Conservation (phyloP, 2,888 invertebrate species). For the Aporophyla nigra region DNA sequence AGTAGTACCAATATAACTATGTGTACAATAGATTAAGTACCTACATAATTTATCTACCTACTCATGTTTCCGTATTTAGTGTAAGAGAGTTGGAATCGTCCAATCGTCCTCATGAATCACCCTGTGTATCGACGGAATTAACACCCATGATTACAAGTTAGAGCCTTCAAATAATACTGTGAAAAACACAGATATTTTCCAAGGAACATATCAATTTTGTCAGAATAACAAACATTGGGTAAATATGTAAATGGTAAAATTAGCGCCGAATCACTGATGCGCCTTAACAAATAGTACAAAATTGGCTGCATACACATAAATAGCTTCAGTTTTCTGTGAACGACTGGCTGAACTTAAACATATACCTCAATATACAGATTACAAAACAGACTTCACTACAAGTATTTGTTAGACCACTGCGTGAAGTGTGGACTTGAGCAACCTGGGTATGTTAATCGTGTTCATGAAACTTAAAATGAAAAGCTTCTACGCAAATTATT, state of each 20-base stretch:
- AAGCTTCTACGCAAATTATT: neutral
- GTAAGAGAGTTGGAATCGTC: constrained; percentile 2
- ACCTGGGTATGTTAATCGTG: neutral
- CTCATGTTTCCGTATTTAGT: neutral
- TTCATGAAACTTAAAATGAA: neutral
- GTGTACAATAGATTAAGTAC: constrained; percentile 10
- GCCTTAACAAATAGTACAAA: constrained; percentile 42
- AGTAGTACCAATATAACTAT: constrained; percentile 6
- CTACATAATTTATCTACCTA: neutral
- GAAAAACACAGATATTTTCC: constrained; percentile 21
- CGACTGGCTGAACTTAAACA: constrained; percentile 65
- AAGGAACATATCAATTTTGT: constrained; percentile 21
- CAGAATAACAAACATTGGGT: constrained; percentile 7
- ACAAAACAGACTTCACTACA: constrained; percentile 67
- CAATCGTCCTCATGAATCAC: constrained; percentile 28
- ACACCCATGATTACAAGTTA: constrained; percentile 17
- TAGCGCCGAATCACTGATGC: constrained; percentile 39
- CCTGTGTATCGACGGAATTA: constrained; percentile 20
- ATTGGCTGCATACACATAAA: constrained; percentile 62
- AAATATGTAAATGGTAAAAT: constrained; percentile 45
- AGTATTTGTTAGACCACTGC: constrained; percentile 55
- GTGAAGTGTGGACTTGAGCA: constrained; percentile 44
- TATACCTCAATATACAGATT: constrained; percentile 68
- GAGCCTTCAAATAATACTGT: constrained; percentile 5
- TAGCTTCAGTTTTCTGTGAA: constrained; percentile 64